These are phyloP conservation scores for Uropetala carovei DNA, from an alignment of 2,888 invertebrate species.

Conservation along the genomic window DNA sequence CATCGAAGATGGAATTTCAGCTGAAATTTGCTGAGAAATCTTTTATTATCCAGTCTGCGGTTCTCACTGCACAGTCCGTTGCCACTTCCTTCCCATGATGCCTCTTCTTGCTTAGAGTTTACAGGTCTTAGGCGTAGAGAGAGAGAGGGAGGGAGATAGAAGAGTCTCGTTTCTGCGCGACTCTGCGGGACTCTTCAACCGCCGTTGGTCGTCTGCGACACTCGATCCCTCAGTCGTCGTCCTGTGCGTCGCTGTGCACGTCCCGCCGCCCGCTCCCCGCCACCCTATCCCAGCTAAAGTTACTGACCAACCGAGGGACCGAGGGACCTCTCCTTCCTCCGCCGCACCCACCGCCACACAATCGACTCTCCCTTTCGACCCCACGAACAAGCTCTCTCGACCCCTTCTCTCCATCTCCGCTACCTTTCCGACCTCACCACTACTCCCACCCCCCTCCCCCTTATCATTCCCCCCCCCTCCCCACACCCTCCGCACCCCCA, in stretches of 20 bases:
- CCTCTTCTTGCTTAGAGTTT: neutral
- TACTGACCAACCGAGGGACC: slow-evolving; percentile 39
- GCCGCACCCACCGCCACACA: neutral
- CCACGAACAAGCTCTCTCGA: neutral
- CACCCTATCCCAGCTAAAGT: slow-evolving; percentile 21
- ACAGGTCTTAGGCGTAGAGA: neutral
- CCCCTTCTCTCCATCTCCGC: neutral
- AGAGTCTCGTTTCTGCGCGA: neutral
- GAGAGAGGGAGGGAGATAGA: neutral
- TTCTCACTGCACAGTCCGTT: neutral
- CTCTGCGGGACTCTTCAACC: slow-evolving; percentile 14
- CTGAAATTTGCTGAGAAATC: neutral
- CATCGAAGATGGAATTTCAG: neutral
- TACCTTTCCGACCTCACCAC: no score
- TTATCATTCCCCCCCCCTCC: neutral
- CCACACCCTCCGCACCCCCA: neutral
- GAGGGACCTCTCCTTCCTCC: neutral
- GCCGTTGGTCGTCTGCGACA: slow-evolving; percentile 30
- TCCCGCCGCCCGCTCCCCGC: neutral
- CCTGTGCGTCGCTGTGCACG: no score
- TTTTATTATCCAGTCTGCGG: slow-evolving; percentile 8
- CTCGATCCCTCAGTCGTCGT: neutral
- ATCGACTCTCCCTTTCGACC: neutral
- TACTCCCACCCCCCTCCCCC: no score
- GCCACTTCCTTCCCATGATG: neutral